Base-by-base conservation (phyloP, 2,888 invertebrate species). In the Eristalis intricaria region DNA sequence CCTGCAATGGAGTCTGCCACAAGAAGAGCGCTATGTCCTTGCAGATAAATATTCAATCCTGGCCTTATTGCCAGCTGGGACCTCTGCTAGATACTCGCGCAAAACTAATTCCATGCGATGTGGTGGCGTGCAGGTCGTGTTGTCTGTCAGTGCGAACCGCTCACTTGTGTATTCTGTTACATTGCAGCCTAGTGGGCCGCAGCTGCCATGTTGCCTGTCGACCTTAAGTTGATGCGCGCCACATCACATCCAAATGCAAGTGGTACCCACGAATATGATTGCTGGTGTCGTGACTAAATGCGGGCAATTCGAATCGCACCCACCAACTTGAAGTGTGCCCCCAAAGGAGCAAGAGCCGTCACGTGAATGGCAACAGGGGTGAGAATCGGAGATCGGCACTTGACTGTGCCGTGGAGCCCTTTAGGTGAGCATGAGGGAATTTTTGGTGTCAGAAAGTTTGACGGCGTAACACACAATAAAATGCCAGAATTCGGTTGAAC, bases 141-240 rank as follows among this genome's bases (percentile, higher is more conserved):
- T 50, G 50, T 50, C 50, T 35, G 23, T 35, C 40, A 32, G 74
- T 38, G 74, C 60, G 13, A 60, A 61, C 58, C 60, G 60, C 66
- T 38, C 38, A 73, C 43, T 10, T 43, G 11, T 58, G 22, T 19
- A 22, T 56, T 50, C 50, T 19, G 19, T 15, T 60, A 15, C 11
- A 23, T 13, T 26, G 1, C 35, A 15, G 4, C 32, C 32, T 35
- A 35, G 61, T 43, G 61, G 23, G 19, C 80, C 71, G 75, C 76
- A 84, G 56, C 71, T 80, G 80, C 80, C 84, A 81, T 76, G 80
- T 80, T 71, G 38, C 43, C 75, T 76, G 80, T 80, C 75, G 66
- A 50, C 64, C 61, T 70, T 61, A 29, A 84, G 65, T 35, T 43
- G 64, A 74, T 22, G 60, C 26, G n/a, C 38, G 68, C 66, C 61